Percentiles rank a stretch among this genome's conserved stretches.
phyloP scores from a whole-genome alignment of 2,797 vertebrate species.

The Mormyrops boulengeri region DNA sequence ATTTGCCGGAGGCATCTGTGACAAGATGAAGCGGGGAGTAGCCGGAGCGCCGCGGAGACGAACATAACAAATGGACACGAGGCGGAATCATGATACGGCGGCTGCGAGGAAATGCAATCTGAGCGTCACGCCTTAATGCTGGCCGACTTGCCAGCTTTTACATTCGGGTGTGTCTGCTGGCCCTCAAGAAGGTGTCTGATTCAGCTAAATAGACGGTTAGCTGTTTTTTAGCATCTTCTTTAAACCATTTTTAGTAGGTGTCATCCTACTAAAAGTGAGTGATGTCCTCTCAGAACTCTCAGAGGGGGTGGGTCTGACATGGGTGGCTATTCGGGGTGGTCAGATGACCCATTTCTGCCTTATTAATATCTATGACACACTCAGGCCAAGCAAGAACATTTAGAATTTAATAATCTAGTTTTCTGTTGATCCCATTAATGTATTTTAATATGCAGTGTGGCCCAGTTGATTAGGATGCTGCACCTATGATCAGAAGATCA shows the following conservation, averaged over 20 bases:
- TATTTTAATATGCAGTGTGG: neutral
- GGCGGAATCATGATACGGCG: neutral
- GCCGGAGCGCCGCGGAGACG: neutral
- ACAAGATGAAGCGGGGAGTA: neutral
- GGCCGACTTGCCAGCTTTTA: neutral
- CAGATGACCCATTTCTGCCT: constrained; percentile 14
- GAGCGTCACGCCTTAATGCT: neutral
- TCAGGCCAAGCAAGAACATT: neutral
- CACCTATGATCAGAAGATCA: neutral
- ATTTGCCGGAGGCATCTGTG: constrained; percentile 9
- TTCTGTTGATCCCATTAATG: neutral
- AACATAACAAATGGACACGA: neutral
- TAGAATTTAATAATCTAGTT: neutral
- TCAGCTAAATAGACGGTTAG: neutral
- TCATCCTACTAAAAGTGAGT: neutral
- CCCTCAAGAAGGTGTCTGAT: neutral
- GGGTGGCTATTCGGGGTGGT: neutral
- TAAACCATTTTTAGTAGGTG: neutral
- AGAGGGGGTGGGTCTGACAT: neutral
- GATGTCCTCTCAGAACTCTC: neutral
- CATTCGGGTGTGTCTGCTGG: neutral
- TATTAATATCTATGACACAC: neutral
- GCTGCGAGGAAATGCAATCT: neutral
- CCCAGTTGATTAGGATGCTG: neutral
- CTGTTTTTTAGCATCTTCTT: neutral